Conservation (phyloP, 2,888 invertebrate genomes). For the Drosophila borborema region DNA sequence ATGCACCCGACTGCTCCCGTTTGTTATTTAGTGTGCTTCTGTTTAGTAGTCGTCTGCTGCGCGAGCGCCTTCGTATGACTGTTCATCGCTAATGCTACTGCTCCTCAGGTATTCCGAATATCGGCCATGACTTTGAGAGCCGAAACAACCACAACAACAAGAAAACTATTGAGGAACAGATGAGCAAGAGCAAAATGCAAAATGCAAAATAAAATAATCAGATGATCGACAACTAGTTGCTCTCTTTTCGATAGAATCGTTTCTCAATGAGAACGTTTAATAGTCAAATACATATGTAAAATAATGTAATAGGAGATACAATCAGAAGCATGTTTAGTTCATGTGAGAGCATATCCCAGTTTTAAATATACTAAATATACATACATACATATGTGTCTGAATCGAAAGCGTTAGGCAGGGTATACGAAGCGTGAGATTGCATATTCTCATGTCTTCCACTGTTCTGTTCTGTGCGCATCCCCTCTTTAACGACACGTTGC, state of each 20-base stretch:
- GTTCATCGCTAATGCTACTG: conserved; percentile 42
- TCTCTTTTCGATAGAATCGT: background rate
- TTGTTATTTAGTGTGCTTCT: conserved; percentile 18
- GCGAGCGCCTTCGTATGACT: conserved; percentile 65
- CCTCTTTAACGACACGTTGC: conserved; percentile 17
- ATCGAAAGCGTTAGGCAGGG: background rate
- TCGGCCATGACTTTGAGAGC: conserved; percentile 73
- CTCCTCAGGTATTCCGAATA: conserved; percentile 65
- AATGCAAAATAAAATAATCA: conserved; percentile 1
- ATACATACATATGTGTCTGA: too few relatives aligned
- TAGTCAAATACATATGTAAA: background rate
- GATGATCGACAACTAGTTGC: conserved; percentile 25
- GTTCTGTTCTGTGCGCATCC: conserved; percentile 5
- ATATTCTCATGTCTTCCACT: conserved; percentile 14
- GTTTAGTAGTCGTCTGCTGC: conserved; percentile 44
- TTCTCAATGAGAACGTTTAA: background rate
- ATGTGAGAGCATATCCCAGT: background rate
- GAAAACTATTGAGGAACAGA: conserved; percentile 31
- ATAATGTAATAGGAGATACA: background rate
- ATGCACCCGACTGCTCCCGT: conserved; percentile 10
- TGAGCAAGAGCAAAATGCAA: conserved; percentile 26
- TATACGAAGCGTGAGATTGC: conserved; percentile 13
- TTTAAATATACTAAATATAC: too few relatives aligned
- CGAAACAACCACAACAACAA: conserved; percentile 29
- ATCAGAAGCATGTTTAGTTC: too few relatives aligned